These are phyloP conservation scores for Probosciger aterrimus DNA, from an alignment of 2,113 vertebrate genomes.

Conservation along the genomic window DNA sequence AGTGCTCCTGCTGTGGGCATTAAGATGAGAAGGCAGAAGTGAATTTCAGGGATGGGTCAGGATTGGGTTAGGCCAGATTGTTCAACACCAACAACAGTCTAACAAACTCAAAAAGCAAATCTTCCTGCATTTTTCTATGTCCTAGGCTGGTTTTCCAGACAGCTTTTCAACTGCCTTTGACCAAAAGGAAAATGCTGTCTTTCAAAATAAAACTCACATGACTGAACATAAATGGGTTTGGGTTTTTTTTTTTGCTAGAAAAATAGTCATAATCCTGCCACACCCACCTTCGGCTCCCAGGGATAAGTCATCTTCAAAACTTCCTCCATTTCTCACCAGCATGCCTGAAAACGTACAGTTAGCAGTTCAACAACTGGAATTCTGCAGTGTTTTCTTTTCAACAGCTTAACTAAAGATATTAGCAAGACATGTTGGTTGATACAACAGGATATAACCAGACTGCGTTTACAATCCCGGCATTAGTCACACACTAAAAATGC, in stretches of 20 bases:
- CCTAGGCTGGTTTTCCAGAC: neutral
- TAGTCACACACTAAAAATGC: neutral
- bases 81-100: neutral
- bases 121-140: neutral
- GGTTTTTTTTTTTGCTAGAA: neutral
- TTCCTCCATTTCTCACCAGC: conserved; percentile 88
- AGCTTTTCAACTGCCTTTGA: neutral
- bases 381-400: neutral
- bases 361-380: conserved; percentile 24
- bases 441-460: neutral
- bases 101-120: neutral
- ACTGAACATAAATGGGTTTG: neutral
- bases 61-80: neutral
- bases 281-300: conserved; percentile 94
- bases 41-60: neutral
- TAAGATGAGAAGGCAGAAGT: neutral
- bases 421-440: neutral
- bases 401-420: neutral
- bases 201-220: conserved; percentile 33
- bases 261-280: conserved; percentile 11
- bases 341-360: conserved; percentile 76
- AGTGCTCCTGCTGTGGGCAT: neutral
- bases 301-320: conserved; percentile 99
- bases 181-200: neutral
- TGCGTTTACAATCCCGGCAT: neutral